These are phyloP conservation scores for Musca vetustissima DNA, from an alignment of 1,140 invertebrate genomes.

Conservation along the genomic window DNA sequence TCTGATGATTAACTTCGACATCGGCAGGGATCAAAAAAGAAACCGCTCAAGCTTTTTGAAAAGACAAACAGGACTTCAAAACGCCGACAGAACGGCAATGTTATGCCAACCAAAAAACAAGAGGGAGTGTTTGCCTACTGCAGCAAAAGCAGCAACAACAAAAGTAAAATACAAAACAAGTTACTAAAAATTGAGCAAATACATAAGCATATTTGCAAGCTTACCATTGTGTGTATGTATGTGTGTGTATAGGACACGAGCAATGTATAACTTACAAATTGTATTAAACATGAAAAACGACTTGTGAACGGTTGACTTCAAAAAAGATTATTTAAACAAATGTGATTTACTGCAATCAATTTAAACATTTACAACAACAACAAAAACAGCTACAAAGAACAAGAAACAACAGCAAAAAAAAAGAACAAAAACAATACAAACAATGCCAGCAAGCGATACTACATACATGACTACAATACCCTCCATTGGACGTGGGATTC, in stretches of 20 bases:
- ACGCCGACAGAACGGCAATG: not conserved
- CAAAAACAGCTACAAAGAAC: too few relatives aligned
- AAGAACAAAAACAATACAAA: not conserved
- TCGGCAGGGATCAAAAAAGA: constrained; percentile 19
- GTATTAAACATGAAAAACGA: constrained; percentile 22
- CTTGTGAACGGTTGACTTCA: constrained; percentile 24
- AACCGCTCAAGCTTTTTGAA: not conserved
- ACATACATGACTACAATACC: too few relatives aligned
- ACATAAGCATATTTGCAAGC: not conserved
- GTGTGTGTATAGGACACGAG: too few relatives aligned
- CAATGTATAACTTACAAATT: constrained; percentile 8
- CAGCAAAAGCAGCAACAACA: not conserved
- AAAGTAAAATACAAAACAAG: too few relatives aligned
- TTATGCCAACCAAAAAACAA: constrained; percentile 6
- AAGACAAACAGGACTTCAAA: constrained; percentile 17
- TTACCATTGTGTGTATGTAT: not conserved
- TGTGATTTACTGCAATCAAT: constrained; percentile 54
- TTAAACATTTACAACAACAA: constrained; percentile 33
- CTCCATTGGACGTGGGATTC: too few relatives aligned
- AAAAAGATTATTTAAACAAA: constrained; percentile 33
- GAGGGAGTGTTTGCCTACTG: constrained; percentile 10
- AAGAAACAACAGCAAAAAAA: not conserved
- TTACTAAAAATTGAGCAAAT: constrained; percentile 2
- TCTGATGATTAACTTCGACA: not conserved
- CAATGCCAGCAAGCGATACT: too few relatives aligned